These are phyloP conservation scores for Alces alces DNA, from an alignment of 2,113 vertebrate genomes.

Conservation along the genomic window DNA sequence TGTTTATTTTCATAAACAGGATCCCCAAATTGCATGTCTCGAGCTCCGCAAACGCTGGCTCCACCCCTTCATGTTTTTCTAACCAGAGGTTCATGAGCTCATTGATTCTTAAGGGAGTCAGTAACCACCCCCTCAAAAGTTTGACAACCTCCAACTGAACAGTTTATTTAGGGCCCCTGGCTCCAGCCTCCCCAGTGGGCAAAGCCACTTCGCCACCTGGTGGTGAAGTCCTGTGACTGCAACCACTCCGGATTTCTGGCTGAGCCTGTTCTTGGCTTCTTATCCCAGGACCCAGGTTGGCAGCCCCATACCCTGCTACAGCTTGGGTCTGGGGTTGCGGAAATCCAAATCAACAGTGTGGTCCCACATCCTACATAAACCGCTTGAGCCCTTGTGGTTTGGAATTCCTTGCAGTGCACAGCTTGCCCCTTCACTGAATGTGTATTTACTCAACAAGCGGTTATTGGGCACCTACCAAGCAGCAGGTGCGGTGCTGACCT, in stretches of 20 bases:
- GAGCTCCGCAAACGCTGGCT: not conserved
- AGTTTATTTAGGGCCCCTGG: no score
- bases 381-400: not conserved
- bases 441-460: not conserved
- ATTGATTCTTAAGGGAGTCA: not conserved
- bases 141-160: not conserved
- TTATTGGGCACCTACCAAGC: not conserved
- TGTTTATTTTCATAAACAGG: not conserved
- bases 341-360: not conserved
- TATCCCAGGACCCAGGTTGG: not conserved
- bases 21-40: not conserved
- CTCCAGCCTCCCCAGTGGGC: not conserved
- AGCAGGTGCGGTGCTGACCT: not conserved
- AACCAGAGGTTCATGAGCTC: not conserved
- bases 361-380: not conserved
- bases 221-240: not conserved
- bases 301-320: not conserved
- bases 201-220: slow-evolving; percentile 2
- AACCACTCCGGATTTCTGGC: not conserved
- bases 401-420: not conserved
- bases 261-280: not conserved
- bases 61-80: not conserved
- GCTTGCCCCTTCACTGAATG: not conserved
- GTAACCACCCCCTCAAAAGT: not conserved
- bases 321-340: not conserved